A percentile compares a stretch with the other conserved stretches of the same genome.
phyloP scores from a whole-genome alignment of 1,140 invertebrate species.

The Battus philenor region DNA sequence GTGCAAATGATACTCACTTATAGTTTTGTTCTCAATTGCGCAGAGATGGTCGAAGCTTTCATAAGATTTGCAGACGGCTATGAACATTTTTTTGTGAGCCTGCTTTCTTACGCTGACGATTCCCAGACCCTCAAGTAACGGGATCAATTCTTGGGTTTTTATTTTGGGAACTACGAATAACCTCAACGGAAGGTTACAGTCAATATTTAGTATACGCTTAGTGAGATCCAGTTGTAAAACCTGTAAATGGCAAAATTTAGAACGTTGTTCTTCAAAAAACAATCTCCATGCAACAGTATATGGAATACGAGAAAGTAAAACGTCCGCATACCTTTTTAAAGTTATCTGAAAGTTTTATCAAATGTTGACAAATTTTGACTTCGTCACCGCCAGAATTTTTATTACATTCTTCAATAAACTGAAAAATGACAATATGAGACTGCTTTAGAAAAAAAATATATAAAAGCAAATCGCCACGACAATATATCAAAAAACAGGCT shows the following conservation, averaged over 20 bases:
- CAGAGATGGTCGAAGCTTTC: slow-evolving; percentile 23
- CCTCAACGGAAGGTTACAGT: slow-evolving; percentile 16
- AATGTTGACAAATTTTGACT: too few relatives aligned
- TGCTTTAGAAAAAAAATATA: too few relatives aligned
- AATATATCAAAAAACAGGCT: too few relatives aligned
- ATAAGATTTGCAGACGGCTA: slow-evolving; percentile 20
- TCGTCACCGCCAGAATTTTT: too few relatives aligned
- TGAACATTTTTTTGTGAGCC: slow-evolving; percentile 13
- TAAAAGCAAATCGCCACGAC: too few relatives aligned
- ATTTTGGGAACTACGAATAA: not conserved
- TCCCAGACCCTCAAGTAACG: slow-evolving; percentile 18
- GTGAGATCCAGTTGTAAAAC: slow-evolving; percentile 20
- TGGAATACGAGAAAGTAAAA: too few relatives aligned
- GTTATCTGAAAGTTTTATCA: too few relatives aligned
- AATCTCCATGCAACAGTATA: too few relatives aligned
- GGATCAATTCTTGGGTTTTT: not conserved
- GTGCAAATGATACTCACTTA: slow-evolving; percentile 12
- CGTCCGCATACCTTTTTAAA: too few relatives aligned
- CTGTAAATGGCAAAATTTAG: slow-evolving; percentile 12
- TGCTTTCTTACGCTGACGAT: slow-evolving; percentile 26
- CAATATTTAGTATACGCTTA: slow-evolving; percentile 22
- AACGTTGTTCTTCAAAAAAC: too few relatives aligned
- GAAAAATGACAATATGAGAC: too few relatives aligned
- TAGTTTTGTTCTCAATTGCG: not conserved
- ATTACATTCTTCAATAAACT: too few relatives aligned